Conservation (phyloP, 2,888 invertebrate genomes). For the Achlya flavicornis region DNA sequence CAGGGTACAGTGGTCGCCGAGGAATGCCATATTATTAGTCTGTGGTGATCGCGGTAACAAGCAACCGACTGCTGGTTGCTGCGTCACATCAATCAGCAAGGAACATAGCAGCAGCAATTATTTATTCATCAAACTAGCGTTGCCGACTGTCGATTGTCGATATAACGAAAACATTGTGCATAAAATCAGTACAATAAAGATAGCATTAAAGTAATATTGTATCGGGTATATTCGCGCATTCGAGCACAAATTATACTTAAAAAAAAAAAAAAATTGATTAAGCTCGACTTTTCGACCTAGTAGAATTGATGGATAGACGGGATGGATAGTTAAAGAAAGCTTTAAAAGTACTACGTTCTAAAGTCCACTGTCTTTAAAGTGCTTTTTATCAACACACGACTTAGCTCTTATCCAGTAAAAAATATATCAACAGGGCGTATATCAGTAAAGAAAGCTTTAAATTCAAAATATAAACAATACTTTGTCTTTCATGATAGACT, state of each 20-base stretch:
- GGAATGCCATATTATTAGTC: slow-evolving; percentile 50
- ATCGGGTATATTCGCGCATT: too few relatives aligned
- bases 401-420: neutral
- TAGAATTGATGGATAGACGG: too few relatives aligned
- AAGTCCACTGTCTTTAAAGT: too few relatives aligned
- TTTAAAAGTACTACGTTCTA: too few relatives aligned
- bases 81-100: slow-evolving; percentile 5
- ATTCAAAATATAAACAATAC: neutral
- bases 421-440: neutral
- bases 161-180: neutral
- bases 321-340: too few relatives aligned
- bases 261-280: too few relatives aligned
- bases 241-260: too few relatives aligned
- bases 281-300: too few relatives aligned
- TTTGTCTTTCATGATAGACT: neutral
- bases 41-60: slow-evolving; percentile 12
- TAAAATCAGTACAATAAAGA: too few relatives aligned
- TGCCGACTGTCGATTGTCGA: neutral
- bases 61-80: slow-evolving; percentile 3
- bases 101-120: neutral
- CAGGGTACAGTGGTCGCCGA: slow-evolving; percentile 31
- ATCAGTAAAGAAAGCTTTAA: too few relatives aligned
- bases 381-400: too few relatives aligned
- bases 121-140: neutral
- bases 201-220: too few relatives aligned